A percentile compares a stretch with the other conserved stretches of the same genome.
Conservation (phyloP, 2,113 vertebrate species). For the Nibea coibor region DNA sequence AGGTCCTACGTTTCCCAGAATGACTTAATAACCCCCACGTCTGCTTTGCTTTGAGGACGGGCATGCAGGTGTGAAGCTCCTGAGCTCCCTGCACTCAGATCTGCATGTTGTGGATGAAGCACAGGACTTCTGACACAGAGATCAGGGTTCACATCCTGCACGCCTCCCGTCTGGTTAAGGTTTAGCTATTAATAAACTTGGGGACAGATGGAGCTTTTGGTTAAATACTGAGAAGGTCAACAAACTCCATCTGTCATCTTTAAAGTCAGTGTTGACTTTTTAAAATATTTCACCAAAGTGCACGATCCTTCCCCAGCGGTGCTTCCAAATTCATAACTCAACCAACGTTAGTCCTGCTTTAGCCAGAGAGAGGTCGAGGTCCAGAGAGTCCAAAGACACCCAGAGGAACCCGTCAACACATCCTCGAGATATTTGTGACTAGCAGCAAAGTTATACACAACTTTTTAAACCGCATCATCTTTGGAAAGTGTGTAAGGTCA, state of each 20-base stretch:
- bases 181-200: background rate
- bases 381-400: background rate
- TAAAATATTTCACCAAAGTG: background rate
- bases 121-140: background rate
- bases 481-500: no score
- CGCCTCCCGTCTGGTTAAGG: background rate
- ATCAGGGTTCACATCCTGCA: background rate
- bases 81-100: background rate
- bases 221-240: background rate
- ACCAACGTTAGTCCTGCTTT: background rate
- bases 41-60: background rate
- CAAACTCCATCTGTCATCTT: background rate
- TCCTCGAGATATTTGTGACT: background rate
- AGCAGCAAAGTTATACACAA: no score
- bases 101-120: background rate
- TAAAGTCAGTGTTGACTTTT: background rate
- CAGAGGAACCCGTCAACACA: no score
- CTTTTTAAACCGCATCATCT: no score
- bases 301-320: background rate
- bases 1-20: conserved; percentile 15
- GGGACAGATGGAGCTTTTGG: background rate
- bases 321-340: background rate
- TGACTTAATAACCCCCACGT: background rate
- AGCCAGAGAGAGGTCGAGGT: no score
- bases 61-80: background rate